These are phyloP conservation scores for Leptopilina syphax DNA, from an alignment of 2,888 invertebrate species.

Conservation along the genomic window DNA sequence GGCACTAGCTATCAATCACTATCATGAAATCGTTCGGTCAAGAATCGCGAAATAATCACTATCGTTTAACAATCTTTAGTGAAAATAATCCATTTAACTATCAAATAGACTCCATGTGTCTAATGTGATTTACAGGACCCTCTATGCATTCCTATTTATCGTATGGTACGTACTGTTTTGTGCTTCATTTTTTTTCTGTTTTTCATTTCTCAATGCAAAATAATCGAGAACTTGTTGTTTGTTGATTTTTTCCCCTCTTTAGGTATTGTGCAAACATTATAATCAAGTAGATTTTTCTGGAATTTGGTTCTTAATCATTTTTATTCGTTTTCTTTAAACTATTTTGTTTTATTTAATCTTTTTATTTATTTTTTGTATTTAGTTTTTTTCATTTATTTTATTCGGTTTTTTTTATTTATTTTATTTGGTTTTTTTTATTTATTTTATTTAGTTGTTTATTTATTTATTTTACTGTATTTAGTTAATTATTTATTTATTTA, in stretches of 20 bases:
- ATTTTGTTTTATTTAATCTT: too few species aligned
- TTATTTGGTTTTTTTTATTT: too few species aligned
- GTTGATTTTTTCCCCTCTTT: background rate
- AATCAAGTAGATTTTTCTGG: too few species aligned
- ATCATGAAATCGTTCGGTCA: conserved; percentile 35
- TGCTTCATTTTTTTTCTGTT: background rate
- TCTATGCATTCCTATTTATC: background rate
- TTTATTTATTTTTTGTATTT: too few species aligned
- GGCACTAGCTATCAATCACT: conserved; percentile 37
- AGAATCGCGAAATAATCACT: background rate
- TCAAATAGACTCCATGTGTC: background rate
- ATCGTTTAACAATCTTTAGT: background rate
- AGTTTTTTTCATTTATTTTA: too few species aligned
- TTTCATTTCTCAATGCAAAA: background rate
- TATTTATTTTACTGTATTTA: too few species aligned
- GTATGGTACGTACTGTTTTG: conserved; percentile 23
- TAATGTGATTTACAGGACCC: conserved; percentile 13
- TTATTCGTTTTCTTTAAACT: too few species aligned
- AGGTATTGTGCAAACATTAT: too few species aligned
- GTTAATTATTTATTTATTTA: too few species aligned
- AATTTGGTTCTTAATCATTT: too few species aligned
- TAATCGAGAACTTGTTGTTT: background rate
- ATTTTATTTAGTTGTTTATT: too few species aligned
- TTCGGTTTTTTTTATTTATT: too few species aligned
- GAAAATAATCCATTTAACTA: background rate